A percentile compares a stretch with the other conserved stretches of the same genome.
Conservation (phyloP, 2,888 invertebrate species). For the Scaptomyza tumidula region DNA sequence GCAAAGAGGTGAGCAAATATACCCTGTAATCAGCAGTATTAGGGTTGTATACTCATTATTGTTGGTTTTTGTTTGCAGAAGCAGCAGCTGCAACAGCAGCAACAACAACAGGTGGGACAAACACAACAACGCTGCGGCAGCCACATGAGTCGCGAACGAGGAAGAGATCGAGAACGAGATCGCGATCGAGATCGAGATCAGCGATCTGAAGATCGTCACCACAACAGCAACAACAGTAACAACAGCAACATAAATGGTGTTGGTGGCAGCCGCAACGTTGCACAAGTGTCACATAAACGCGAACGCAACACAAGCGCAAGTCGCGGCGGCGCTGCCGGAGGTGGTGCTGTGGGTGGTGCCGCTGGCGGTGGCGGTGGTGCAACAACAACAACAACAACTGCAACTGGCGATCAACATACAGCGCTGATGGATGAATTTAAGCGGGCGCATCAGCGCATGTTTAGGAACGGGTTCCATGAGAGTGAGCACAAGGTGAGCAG, state of each 20-base stretch:
- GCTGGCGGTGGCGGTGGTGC: not conserved
- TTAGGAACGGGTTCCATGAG: conserved; percentile 86
- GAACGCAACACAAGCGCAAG: conserved; percentile 86
- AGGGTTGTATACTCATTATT: too few species aligned
- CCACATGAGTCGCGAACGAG: conserved; percentile 38
- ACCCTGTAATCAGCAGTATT: conserved; percentile 7
- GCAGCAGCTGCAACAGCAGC: conserved; percentile 54
- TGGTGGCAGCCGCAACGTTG: conserved; percentile 41
- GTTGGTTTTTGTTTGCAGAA: conserved; percentile 41
- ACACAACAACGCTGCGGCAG: conserved; percentile 26
- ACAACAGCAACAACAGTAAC: conserved; percentile 41
- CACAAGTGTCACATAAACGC: conserved; percentile 73
- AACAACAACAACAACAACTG: conserved; percentile 84
- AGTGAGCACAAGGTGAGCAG: conserved; percentile 81
- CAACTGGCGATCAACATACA: conserved; percentile 87
- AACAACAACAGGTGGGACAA: conserved; percentile 50
- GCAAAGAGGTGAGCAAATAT: conserved; percentile 86
- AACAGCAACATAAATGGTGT: conserved; percentile 28
- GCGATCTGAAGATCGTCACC: conserved; percentile 44
- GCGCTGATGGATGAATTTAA: conserved; percentile 95
- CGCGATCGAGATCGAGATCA: conserved; percentile 42
- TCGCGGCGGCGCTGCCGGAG: conserved; percentile 82
- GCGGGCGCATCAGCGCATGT: conserved; percentile 94
- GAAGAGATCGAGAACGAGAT: conserved; percentile 1
- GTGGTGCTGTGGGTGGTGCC: not conserved